A percentile compares a stretch with the other conserved stretches of the same genome.
Conservation (phyloP, 2,113 vertebrate genomes). For the Barnardius zonarius region DNA sequence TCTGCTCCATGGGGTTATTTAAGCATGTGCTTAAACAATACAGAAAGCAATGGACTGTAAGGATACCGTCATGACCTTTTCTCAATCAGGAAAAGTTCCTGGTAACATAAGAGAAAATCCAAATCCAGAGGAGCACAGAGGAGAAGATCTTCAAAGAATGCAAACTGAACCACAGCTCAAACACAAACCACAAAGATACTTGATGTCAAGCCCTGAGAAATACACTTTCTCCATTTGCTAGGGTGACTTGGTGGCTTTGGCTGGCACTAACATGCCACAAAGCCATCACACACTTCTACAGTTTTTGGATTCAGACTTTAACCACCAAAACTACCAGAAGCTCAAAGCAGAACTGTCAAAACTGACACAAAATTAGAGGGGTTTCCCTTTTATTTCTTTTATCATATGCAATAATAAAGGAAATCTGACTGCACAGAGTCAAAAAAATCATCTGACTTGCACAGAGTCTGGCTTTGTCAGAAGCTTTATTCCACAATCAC, state of each 20-base stretch:
- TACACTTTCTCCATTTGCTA: not conserved
- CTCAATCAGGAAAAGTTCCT: not conserved
- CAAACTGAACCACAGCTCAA: not conserved
- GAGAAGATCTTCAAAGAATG: not conserved
- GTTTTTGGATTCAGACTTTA: not conserved
- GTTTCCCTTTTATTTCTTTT: not conserved
- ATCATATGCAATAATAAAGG: not conserved
- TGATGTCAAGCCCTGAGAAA: not conserved
- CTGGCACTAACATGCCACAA: accelerated
- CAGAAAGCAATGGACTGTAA: not conserved
- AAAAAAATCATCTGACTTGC: not conserved
- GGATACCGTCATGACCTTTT: not conserved
- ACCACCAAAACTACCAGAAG: not conserved
- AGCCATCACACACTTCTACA: not conserved
- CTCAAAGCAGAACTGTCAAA: not conserved
- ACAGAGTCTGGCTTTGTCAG: not conserved
- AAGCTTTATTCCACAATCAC: not conserved
- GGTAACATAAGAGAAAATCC: not conserved
- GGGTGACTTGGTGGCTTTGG: not conserved
- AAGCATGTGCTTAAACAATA: not conserved
- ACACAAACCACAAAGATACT: not conserved
- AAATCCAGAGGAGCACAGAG: not conserved
- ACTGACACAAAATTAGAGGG: not conserved
- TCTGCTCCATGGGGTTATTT: not conserved
- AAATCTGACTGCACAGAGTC: too few species aligned